phyloP scores from a whole-genome alignment of 2,113 vertebrate species.

The Lates calcarifer region DNA sequence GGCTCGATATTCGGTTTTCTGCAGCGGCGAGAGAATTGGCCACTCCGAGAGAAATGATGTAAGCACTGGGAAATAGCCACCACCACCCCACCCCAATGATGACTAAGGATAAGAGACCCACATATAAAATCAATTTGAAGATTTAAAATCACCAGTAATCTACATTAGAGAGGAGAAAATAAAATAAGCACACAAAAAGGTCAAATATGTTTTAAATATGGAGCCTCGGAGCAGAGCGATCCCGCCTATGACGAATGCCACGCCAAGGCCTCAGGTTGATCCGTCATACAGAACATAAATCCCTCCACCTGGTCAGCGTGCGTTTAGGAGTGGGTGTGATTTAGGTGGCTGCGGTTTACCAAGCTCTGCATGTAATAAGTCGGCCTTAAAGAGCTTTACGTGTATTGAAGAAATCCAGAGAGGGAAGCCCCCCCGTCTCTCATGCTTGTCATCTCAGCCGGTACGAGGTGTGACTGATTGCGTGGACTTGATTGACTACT shows the following conservation, averaged over 20 bases:
- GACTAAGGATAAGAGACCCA: constrained; percentile 24
- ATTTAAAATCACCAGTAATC: constrained; percentile 34
- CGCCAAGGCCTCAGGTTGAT: constrained; percentile 39
- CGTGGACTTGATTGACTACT: constrained; percentile 78
- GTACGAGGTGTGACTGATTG: constrained; percentile 77
- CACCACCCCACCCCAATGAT: too few relatives aligned
- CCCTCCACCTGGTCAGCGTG: constrained; percentile 18
- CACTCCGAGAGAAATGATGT: constrained; percentile 25
- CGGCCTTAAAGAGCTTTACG: constrained; percentile 60
- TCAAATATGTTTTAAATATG: constrained; percentile 27
- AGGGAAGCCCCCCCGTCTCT: constrained; percentile 53
- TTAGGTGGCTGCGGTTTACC: constrained; percentile 63
- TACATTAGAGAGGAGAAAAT: not conserved
- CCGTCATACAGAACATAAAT: constrained; percentile 65
- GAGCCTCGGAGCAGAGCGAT: not conserved
- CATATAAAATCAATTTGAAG: constrained; percentile 30
- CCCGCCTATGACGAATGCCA: constrained; percentile 56
- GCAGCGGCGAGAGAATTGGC: constrained; percentile 11
- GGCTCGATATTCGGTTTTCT: constrained; percentile 27
- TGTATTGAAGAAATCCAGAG: constrained; percentile 53
- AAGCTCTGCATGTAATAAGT: constrained; percentile 66
- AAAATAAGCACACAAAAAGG: constrained; percentile 30
- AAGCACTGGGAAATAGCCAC: constrained; percentile 9
- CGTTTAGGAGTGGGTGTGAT: constrained; percentile 57
- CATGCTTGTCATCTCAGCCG: constrained; percentile 58